These are phyloP conservation scores for Antrozous pallidus DNA, from an alignment of 2,797 vertebrate genomes.

Conservation along the genomic window DNA sequence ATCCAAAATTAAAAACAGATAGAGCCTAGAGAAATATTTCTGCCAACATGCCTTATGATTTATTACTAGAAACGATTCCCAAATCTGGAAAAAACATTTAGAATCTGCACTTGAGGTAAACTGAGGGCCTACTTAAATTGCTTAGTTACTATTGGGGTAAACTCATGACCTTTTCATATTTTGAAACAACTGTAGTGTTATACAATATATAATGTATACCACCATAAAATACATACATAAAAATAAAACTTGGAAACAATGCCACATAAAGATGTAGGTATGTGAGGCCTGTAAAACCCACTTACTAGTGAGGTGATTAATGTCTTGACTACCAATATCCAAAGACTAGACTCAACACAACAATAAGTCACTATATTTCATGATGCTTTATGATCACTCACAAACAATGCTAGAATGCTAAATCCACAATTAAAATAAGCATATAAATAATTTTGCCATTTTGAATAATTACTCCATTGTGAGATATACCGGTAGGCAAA, in stretches of 20 bases:
- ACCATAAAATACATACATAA: background rate
- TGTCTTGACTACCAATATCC: background rate
- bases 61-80: background rate
- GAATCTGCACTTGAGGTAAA: slow-evolving; percentile 45
- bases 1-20: slow-evolving; percentile 46
- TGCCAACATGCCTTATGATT: slow-evolving; percentile 6
- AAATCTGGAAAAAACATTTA: background rate
- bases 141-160: background rate
- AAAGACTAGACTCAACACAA: background rate
- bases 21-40: slow-evolving; percentile 25
- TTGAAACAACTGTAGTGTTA: background rate
- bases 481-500: background rate
- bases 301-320: background rate
- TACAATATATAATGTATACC: background rate
- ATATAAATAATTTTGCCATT: background rate
- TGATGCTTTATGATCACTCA: background rate
- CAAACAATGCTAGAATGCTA: background rate
- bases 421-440: background rate
- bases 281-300: background rate
- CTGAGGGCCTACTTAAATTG: background rate
- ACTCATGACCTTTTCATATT: background rate
- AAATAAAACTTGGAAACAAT: background rate
- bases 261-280: background rate
- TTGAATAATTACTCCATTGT: background rate
- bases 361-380: background rate